phyloP scores from a whole-genome alignment of 2,888 invertebrate genomes.

The Amphiduros pacificus region DNA sequence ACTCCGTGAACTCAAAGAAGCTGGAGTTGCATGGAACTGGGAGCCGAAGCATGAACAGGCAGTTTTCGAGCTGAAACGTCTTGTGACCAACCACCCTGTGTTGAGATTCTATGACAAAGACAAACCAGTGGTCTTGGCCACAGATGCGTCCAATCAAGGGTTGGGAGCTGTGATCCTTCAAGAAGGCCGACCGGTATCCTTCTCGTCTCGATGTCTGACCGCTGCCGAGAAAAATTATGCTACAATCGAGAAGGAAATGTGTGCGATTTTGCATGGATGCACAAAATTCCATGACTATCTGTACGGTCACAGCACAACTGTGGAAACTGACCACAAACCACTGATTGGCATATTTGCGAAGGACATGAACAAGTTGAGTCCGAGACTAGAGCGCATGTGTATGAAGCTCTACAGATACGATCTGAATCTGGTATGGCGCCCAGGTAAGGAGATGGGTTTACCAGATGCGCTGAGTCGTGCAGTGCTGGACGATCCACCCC shows the following conservation, averaged over 20 bases:
- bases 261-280: constrained; percentile 14
- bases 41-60: no score
- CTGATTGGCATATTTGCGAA: constrained; percentile 23
- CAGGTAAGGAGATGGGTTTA: no score
- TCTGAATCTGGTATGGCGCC: no score
- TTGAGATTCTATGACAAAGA: no score
- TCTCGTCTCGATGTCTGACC: constrained; percentile 13
- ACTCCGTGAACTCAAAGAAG: constrained; percentile 1
- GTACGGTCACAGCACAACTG: constrained; percentile 7
- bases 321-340: constrained; percentile 26
- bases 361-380: constrained; percentile 3
- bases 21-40: constrained; percentile 4
- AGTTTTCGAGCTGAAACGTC: no score
- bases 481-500: no score
- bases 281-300: neutral
- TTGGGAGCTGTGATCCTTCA: constrained; percentile 25
- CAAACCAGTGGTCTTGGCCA: no score
- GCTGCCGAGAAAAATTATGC: constrained; percentile 18
- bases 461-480: no score
- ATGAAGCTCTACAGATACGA: constrained; percentile 23
- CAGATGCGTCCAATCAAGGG: no score
- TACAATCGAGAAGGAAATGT: constrained; percentile 22
- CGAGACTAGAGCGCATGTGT: constrained; percentile 25
- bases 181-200: constrained; percentile 21
- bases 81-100: no score